phyloP scores from a whole-genome alignment of 2,888 invertebrate genomes.

The Rhorus exstirpatorius region DNA sequence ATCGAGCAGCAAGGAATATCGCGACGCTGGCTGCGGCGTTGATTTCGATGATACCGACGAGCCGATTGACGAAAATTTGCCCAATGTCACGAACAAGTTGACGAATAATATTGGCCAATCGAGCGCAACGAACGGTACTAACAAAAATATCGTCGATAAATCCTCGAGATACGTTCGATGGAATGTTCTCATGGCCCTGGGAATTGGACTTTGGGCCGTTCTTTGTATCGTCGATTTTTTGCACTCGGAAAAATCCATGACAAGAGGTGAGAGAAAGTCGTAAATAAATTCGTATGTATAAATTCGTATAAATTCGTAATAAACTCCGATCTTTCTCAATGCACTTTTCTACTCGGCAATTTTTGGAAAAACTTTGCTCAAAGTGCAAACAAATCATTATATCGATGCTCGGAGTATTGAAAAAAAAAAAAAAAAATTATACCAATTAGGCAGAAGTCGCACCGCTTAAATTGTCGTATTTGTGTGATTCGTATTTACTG shows the following conservation, averaged over 20 bases:
- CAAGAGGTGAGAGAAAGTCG: constrained; percentile 60
- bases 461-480: too few species aligned
- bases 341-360: too few species aligned
- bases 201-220: constrained; percentile 76
- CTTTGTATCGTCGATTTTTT: constrained; percentile 73
- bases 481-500: too few species aligned
- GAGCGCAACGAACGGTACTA: background rate
- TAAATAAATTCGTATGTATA: too few species aligned
- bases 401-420: too few species aligned
- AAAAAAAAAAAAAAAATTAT: too few species aligned
- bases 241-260: constrained; percentile 60
- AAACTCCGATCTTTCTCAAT: too few species aligned
- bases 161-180: constrained; percentile 74
- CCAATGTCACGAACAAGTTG: constrained; percentile 16
- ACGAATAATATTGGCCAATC: background rate
- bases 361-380: too few species aligned
- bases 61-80: background rate
- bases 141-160: constrained; percentile 1
- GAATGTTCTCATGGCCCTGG: constrained; percentile 75
- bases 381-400: too few species aligned
- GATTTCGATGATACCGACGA: constrained; percentile 54
- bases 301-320: too few species aligned
- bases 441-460: too few species aligned
- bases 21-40: constrained; percentile 60
- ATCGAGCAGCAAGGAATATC: constrained; percentile 48